Percentiles rank a stretch among this genome's conserved stretches.
Evolutionary conservation across 1,140 invertebrate species (phyloP).

Genomic region (Hesperophylax magnus): DNA sequence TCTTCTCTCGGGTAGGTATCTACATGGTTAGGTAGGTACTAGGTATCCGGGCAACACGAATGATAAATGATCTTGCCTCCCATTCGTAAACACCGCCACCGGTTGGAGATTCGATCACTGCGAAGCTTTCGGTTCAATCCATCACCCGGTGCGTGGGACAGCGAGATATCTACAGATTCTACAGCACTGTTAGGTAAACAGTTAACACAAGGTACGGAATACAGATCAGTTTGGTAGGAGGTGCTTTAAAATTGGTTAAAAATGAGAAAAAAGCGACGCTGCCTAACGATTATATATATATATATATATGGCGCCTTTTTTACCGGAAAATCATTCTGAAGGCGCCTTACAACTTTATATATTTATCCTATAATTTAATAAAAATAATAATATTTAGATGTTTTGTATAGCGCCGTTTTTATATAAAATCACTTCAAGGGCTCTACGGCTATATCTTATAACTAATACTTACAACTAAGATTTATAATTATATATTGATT

Average conservation of each 20-base stretch:
- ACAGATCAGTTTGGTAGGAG: slow-evolving; percentile 9
- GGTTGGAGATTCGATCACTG: slow-evolving; percentile 48
- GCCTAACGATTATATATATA: no score
- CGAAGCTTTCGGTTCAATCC: slow-evolving; percentile 46
- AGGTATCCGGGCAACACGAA: slow-evolving; percentile 41
- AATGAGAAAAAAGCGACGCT: neutral
- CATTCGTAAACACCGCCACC: slow-evolving; percentile 48
- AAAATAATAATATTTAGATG: no score
- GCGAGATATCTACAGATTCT: slow-evolving; percentile 43
- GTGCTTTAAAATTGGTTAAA: neutral
- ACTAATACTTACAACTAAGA: no score
- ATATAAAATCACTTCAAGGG: no score
- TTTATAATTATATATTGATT: no score
- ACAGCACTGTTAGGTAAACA: slow-evolving; percentile 5
- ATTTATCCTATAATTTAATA: no score
- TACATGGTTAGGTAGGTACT: no score
- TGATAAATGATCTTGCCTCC: slow-evolving; percentile 52
- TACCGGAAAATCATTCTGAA: no score
- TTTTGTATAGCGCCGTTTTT: no score
- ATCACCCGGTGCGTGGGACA: slow-evolving; percentile 51
- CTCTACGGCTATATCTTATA: no score
- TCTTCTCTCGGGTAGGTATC: neutral
- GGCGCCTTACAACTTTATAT: no score
- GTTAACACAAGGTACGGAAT: slow-evolving; percentile 7
- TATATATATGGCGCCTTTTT: no score